Conservation (phyloP, 2,888 invertebrate species). For the Asteroscopus sphinx region DNA sequence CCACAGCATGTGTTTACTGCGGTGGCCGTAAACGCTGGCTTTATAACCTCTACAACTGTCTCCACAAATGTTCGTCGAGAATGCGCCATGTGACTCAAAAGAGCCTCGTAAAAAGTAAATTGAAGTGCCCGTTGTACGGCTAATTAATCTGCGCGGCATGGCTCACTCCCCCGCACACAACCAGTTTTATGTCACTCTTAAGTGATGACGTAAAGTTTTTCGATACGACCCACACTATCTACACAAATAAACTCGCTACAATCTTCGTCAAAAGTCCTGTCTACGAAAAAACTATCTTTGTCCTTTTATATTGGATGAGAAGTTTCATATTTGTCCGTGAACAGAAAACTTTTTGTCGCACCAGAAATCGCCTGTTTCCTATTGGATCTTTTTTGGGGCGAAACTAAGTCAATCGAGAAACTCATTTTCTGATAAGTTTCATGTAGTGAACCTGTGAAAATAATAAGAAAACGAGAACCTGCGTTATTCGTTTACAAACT, state of each 20-base stretch:
- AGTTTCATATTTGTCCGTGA: slow-evolving; percentile 64
- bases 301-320: slow-evolving; percentile 62
- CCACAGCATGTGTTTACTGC: slow-evolving; percentile 78
- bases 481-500: slow-evolving; percentile 11
- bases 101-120: slow-evolving; percentile 75
- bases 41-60: slow-evolving; percentile 74
- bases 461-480: slow-evolving; percentile 15
- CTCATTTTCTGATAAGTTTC: slow-evolving; percentile 41
- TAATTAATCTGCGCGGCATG: slow-evolving; percentile 74
- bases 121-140: slow-evolving; percentile 67
- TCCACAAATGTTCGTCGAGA: slow-evolving; percentile 64
- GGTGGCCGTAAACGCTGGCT: slow-evolving; percentile 70
- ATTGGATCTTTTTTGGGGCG: slow-evolving; percentile 52
- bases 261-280: slow-evolving; percentile 49
- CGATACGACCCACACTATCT: slow-evolving; percentile 54
- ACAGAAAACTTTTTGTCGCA: slow-evolving; percentile 59
- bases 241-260: slow-evolving; percentile 59
- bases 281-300: slow-evolving; percentile 57
- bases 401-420: slow-evolving; percentile 53
- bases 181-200: slow-evolving; percentile 26
- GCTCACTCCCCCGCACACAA: slow-evolving; percentile 31
- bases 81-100: slow-evolving; percentile 60
- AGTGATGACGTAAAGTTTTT: slow-evolving; percentile 59
- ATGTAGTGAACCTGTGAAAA: slow-evolving; percentile 22
- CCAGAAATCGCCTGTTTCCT: slow-evolving; percentile 54